A percentile compares a stretch with the other conserved stretches of the same genome.
Conservation (phyloP, 2,888 invertebrate genomes). For the Amiota minor region DNA sequence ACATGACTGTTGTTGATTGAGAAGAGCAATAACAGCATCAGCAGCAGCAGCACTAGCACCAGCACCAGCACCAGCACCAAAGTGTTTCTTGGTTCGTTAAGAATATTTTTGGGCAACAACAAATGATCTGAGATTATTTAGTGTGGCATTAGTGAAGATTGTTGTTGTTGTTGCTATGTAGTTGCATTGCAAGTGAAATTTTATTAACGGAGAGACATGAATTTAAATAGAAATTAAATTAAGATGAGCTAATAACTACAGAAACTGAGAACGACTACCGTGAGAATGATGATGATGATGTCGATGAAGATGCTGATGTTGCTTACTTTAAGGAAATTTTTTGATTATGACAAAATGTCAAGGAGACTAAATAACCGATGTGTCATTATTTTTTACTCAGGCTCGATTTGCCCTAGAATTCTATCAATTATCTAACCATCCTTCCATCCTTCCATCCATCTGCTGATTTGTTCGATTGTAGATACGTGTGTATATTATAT, state of each 20-base stretch:
- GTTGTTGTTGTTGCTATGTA: neutral
- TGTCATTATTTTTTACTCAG: no score
- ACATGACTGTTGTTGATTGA: neutral
- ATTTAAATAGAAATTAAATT: slow-evolving; percentile 66
- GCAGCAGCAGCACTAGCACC: no score
- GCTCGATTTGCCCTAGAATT: no score
- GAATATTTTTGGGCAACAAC: no score
- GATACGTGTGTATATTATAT: no score
- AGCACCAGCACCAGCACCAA: no score
- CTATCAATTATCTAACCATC: slow-evolving; percentile 37
- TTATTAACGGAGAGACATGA: slow-evolving; percentile 55
- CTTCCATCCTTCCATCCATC: slow-evolving; percentile 26
- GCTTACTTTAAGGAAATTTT: neutral
- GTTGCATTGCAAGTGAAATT: neutral
- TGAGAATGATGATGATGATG: slow-evolving; percentile 21
- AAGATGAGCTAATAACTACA: slow-evolving; percentile 53
- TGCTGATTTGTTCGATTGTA: no score
- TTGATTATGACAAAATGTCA: no score
- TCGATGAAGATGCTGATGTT: neutral
- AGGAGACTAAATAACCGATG: no score
- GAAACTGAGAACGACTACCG: no score
- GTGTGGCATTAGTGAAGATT: neutral
- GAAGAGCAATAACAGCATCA: neutral
- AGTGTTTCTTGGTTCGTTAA: no score
- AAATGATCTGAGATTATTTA: no score